phyloP scores from a whole-genome alignment of 2,113 vertebrate genomes.

The Oryzias curvinotus region DNA sequence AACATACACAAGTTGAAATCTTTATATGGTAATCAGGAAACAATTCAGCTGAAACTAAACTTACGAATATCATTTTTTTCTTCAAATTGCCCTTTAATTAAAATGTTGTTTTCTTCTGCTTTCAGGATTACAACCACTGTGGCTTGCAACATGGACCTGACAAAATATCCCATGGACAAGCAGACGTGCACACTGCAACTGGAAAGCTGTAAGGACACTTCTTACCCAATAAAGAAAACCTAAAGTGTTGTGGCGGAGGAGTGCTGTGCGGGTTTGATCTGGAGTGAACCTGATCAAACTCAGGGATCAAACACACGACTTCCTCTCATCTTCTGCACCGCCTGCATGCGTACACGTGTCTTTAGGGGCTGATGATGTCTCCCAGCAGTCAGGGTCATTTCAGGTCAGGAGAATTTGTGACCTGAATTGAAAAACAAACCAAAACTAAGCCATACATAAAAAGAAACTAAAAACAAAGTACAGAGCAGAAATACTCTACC shows the following conservation, averaged over 20 bases:
- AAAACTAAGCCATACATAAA: too few species aligned
- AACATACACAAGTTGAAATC: too few species aligned
- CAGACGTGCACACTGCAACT: constrained; percentile 90
- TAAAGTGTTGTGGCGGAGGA: constrained; percentile 17
- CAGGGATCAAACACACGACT: constrained; percentile 43
- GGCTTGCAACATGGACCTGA: constrained; percentile 91
- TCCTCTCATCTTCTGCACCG: constrained; percentile 45
- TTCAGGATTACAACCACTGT: constrained; percentile 88
- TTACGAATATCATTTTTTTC: not conserved
- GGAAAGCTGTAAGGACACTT: constrained; percentile 86
- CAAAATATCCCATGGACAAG: constrained; percentile 93
- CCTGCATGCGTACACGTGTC: not conserved
- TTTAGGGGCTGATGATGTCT: constrained; percentile 1
- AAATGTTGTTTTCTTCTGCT: constrained; percentile 4
- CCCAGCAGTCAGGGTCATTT: not conserved
- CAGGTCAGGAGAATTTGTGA: not conserved
- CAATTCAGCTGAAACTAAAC: not conserved
- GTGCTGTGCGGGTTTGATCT: constrained; percentile 32
- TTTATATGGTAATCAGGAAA: too few species aligned
- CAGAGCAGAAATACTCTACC: too few species aligned
- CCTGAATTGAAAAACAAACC: not conserved
- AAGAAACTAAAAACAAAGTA: too few species aligned
- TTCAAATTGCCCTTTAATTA: not conserved
- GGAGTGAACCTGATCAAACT: constrained; percentile 45
- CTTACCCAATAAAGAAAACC: constrained; percentile 10